Percentiles rank a stretch among this genome's conserved stretches.
Conservation (phyloP, 2,113 vertebrate genomes). For the Laticauda colubrina region DNA sequence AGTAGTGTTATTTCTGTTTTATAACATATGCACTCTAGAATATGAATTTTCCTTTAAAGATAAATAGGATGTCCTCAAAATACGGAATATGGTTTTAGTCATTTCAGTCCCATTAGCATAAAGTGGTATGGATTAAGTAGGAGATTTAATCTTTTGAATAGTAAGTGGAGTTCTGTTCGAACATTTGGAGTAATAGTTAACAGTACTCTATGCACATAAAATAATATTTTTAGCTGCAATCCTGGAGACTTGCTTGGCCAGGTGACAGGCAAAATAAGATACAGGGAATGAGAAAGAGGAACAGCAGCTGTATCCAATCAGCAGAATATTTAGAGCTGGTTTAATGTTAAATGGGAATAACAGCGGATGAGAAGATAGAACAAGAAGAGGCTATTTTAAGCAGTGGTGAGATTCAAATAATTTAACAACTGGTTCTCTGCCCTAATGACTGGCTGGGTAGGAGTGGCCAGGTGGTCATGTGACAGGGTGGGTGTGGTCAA, state of each 20-base stretch:
- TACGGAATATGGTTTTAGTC: background rate
- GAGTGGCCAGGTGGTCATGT: too few relatives aligned
- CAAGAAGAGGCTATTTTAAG: background rate
- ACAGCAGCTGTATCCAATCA: background rate
- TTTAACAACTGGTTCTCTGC: too few relatives aligned
- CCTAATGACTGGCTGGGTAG: too few relatives aligned
- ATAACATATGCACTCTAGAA: background rate
- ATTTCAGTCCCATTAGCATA: background rate
- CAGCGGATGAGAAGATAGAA: too few relatives aligned
- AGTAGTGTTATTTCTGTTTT: background rate
- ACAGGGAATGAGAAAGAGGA: fast-evolving
- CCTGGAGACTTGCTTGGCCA: conserved; percentile 18
- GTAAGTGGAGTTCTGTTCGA: conserved; percentile 14
- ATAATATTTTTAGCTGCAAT: conserved; percentile 30
- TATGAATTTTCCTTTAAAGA: background rate
- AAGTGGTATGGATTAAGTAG: conserved; percentile 23
- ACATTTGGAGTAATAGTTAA: conserved; percentile 35
- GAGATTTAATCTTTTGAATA: conserved; percentile 20
- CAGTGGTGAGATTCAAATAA: too few relatives aligned
- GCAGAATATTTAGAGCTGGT: background rate
- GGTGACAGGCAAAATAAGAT: conserved; percentile 25
- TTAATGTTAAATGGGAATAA: background rate
- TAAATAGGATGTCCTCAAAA: background rate
- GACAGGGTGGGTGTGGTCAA: too few relatives aligned
- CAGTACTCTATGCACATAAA: conserved; percentile 1